A percentile compares a stretch with the other conserved stretches of the same genome.
Evolutionary conservation across 1,140 invertebrate species (phyloP).

Genomic region (Apis laboriosa): DNA sequence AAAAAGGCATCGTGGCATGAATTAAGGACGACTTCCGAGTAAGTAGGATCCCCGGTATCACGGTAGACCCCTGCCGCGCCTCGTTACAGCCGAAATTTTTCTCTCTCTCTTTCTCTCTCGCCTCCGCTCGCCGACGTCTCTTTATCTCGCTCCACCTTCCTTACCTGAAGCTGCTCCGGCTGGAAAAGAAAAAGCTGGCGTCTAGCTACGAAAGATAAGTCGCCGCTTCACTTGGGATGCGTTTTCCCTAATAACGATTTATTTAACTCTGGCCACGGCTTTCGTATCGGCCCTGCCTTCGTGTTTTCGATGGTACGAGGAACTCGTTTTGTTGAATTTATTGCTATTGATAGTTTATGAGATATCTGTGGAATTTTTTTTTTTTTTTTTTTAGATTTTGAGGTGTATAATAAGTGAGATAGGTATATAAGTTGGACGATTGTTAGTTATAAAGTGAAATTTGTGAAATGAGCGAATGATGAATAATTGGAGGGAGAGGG

Average conservation of each 20-base stretch:
- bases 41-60: constrained; percentile 44
- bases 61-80: constrained; percentile 18
- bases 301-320: background rate
- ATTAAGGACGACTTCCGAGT: constrained; percentile 68
- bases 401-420: too few relatives aligned
- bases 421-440: too few relatives aligned
- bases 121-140: background rate
- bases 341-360: constrained; percentile 5
- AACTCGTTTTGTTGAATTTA: background rate
- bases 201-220: background rate
- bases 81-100: constrained; percentile 36
- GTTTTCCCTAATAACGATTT: constrained; percentile 25
- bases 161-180: background rate
- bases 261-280: background rate
- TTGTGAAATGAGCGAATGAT: too few relatives aligned
- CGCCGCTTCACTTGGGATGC: too few relatives aligned
- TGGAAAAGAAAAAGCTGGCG: background rate
- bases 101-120: constrained; percentile 2
- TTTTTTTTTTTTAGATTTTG: constrained; percentile 5
- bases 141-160: background rate
- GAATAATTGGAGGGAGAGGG: too few relatives aligned
- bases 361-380: background rate
- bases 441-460: too few relatives aligned
- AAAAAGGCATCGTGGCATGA: constrained; percentile 64
- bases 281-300: background rate